Percentiles rank a stretch among this genome's conserved stretches.
phyloP scores from a whole-genome alignment of 2,797 vertebrate species.

The Dallia pectoralis region DNA sequence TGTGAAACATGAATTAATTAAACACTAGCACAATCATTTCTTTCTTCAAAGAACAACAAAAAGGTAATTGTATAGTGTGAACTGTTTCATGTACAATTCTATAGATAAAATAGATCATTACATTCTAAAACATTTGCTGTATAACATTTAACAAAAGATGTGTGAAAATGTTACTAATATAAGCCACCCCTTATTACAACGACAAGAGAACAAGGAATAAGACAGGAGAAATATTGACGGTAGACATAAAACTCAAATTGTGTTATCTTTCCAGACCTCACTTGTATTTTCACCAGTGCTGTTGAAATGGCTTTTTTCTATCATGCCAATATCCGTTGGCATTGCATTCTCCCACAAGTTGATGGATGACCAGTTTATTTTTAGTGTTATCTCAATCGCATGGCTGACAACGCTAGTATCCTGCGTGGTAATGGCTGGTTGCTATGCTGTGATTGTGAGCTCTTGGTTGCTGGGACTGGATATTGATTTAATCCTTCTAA shows the following conservation, averaged over 20 bases:
- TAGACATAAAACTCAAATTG: neutral
- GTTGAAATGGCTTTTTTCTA: conserved; percentile 21
- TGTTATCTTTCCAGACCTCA: conserved; percentile 26
- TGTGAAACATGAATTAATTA: too few species aligned
- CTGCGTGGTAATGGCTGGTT: conserved; percentile 45
- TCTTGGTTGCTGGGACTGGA: conserved; percentile 54
- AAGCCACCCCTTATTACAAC: too few species aligned
- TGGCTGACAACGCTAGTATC: conserved; percentile 28
- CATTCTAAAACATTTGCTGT: too few species aligned
- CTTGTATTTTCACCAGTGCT: conserved; percentile 27
- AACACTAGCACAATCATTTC: neutral
- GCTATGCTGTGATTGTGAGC: conserved; percentile 45
- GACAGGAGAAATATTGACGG: neutral
- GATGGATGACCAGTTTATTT: conserved; percentile 29
- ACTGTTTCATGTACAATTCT: too few species aligned
- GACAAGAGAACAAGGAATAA: too few species aligned
- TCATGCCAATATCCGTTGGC: conserved; percentile 30
- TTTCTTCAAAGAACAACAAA: neutral
- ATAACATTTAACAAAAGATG: too few species aligned
- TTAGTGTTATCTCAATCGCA: conserved; percentile 37
- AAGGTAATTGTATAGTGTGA: too few species aligned
- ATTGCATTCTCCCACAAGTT: conserved; percentile 31
- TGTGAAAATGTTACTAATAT: too few species aligned
- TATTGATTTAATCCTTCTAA: conserved; percentile 66
- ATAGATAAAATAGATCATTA: too few species aligned